Percentiles rank a stretch among this genome's conserved stretches.
These are phyloP conservation scores for Apus apus DNA, from an alignment of 2,113 vertebrate species.

Conservation along the genomic window DNA sequence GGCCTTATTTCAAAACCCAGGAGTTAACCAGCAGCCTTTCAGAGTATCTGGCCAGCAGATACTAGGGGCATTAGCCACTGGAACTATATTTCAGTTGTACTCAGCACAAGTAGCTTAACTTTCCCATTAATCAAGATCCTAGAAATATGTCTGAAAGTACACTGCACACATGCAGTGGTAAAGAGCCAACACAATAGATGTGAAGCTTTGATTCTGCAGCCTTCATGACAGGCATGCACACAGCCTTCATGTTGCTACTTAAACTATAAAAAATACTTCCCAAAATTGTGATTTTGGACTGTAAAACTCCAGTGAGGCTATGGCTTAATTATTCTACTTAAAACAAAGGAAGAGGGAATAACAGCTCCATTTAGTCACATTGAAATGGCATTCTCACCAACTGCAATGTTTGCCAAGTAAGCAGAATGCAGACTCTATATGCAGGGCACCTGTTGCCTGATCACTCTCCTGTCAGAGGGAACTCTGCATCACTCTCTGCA, in stretches of 20 bases:
- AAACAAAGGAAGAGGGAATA: neutral
- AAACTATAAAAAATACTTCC: neutral
- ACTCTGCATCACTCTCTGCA: neutral
- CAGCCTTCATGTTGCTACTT: neutral
- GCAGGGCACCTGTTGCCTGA: neutral
- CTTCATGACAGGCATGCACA: neutral
- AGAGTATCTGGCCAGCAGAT: neutral
- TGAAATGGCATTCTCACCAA: neutral
- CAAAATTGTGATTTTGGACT: neutral
- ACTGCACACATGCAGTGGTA: neutral
- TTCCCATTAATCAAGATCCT: neutral
- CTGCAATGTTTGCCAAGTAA: neutral
- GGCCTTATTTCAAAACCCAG: neutral
- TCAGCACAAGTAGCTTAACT: neutral
- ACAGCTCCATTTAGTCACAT: neutral
- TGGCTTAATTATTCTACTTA: neutral
- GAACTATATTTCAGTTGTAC: neutral
- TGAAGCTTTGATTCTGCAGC: neutral
- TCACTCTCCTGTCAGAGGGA: neutral
- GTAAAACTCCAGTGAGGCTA: neutral
- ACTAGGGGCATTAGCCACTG: neutral
- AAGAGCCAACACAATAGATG: neutral
- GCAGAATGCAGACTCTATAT: neutral
- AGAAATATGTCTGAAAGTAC: neutral
- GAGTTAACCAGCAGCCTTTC: neutral